Evolutionary conservation across 1,140 invertebrate species (phyloP), one percentile per base, ranked within the genome.

Genomic region (Nomia melanderi): DNA sequence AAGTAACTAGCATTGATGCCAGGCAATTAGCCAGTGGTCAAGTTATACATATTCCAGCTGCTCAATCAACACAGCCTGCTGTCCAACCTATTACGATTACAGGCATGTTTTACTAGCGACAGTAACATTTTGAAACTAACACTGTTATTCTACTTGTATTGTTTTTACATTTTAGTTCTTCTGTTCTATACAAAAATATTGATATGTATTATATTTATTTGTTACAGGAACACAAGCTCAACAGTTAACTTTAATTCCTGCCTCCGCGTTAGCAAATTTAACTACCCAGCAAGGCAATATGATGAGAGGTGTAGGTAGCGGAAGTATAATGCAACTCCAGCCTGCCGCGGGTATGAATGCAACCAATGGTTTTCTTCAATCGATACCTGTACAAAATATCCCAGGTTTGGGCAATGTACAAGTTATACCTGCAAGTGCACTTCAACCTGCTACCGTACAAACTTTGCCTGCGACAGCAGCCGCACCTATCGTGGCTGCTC

Each of bases 371-470:
- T 92, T 92, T 65, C 81, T 95, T 2, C 94, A 95, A 81, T 93
- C 94, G 1, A 92, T 95, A 77, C 94, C 94, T 0, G 92, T 95
- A 17, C 95, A 96, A 86, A 95, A 96, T 90, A 95, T 96, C 56
- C 95, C 95, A 63, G 96, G 96, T 8, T 84, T 97, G 20, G 96
- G 96, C 31, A 96, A 96, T 84, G 95, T 96, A 3, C 96, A 96
- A 91, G 94, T 96, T 1, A 95, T 96, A 60, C 94, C 95, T 2
- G 94, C 94, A 0, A 93, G 91, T 77, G 92, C 92, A 0, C 82
- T 93, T 36, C 92, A 90, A 59, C 90, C 88, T 6, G 85, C 89
- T 0, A 83, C 91, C 0, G 87, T 92, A 3, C 92, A 92, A 77
- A 86, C 90, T 0, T 59, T 92, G 12, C 91, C 90, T 1, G 79